These are phyloP conservation scores for Theocolax elegans DNA, from an alignment of 1,140 invertebrate species.

Conservation along the genomic window DNA sequence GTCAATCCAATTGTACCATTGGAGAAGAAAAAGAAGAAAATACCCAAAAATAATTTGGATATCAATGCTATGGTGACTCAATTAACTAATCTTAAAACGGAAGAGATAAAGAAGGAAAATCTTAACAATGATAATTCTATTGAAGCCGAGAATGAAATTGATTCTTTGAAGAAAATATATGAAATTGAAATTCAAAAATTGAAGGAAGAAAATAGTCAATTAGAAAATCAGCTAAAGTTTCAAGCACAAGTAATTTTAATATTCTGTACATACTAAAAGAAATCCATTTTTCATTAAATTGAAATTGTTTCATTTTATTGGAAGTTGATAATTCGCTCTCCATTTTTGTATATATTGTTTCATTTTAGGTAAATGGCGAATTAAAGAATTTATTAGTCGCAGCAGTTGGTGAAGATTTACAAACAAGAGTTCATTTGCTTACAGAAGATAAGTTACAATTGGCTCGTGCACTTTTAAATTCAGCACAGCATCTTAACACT, in stretches of 20 bases:
- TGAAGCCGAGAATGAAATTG: constrained; percentile 41
- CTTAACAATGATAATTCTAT: constrained; percentile 50
- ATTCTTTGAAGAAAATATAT: constrained; percentile 60
- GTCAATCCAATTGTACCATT: constrained; percentile 79
- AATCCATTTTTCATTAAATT: constrained; percentile 15
- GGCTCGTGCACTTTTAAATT: constrained; percentile 84
- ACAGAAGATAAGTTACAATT: constrained; percentile 92
- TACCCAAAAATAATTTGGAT: constrained; percentile 74
- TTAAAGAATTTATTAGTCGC: constrained; percentile 93
- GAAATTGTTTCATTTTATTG: no score
- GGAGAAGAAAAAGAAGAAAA: constrained; percentile 65
- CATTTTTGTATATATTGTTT: constrained; percentile 21
- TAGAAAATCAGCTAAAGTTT: constrained; percentile 79
- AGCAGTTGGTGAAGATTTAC: constrained; percentile 92
- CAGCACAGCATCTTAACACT: constrained; percentile 83
- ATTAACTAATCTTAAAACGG: constrained; percentile 73
- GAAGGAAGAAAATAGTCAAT: constrained; percentile 72
- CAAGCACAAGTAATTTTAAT: constrained; percentile 70
- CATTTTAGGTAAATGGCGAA: constrained; percentile 86
- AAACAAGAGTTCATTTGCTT: constrained; percentile 86
- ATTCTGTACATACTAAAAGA: background rate
- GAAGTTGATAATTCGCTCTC: no score
- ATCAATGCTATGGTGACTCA: constrained; percentile 76
- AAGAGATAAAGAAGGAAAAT: constrained; percentile 55
- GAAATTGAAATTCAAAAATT: constrained; percentile 71